Conservation (phyloP, 2,113 vertebrate genomes). For the Mandrillus leucophaeus region DNA sequence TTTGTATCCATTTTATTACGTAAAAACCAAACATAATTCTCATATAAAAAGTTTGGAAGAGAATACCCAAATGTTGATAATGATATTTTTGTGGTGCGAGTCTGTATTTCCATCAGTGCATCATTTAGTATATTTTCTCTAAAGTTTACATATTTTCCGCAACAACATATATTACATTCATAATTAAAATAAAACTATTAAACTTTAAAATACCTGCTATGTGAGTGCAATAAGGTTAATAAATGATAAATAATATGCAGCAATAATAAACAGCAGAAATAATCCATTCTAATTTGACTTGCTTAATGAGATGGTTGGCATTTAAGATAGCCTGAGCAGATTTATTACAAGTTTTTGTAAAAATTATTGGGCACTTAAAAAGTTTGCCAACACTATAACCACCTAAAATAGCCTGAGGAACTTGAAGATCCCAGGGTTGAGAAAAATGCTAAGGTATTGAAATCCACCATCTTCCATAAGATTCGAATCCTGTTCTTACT, state of each 20-base stretch:
- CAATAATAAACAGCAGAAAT: neutral
- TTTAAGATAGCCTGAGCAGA: neutral
- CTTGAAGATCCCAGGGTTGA: neutral
- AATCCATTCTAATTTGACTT: neutral
- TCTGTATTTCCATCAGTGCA: neutral
- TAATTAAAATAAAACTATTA: conserved; percentile 15
- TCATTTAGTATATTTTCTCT: neutral
- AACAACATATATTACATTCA: neutral
- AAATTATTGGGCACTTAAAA: neutral
- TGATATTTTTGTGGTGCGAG: neutral
- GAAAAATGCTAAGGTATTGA: neutral
- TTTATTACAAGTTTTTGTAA: neutral
- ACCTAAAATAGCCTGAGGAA: neutral
- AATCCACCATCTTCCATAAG: neutral
- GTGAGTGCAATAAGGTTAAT: neutral
- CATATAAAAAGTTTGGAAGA: neutral
- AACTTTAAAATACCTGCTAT: neutral
- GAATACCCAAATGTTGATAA: neutral
- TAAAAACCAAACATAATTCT: neutral
- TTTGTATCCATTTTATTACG: neutral
- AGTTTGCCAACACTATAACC: neutral
- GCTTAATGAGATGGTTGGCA: neutral
- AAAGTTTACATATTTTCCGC: neutral
- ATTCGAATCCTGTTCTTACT: neutral
- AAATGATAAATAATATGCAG: neutral